Base-by-base conservation (phyloP, 2,113 vertebrate species). In the Amazona vittata region DNA sequence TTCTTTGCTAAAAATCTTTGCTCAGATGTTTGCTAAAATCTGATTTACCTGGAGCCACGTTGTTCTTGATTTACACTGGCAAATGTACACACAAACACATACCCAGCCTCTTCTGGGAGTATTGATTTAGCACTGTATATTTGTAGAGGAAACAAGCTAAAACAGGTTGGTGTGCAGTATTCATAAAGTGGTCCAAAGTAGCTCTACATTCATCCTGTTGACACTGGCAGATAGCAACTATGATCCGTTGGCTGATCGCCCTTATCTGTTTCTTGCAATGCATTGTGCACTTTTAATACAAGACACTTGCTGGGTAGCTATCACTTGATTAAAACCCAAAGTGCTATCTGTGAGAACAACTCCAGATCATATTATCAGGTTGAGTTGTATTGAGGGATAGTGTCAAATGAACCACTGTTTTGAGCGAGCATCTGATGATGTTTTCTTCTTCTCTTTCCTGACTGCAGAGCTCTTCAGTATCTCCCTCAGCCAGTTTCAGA, bases 401-500 rank as follows among this genome's bases (percentile, higher is more conserved):
- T 86, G 29, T 71, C 33, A 76, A 79, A 37, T 68, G 33, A 87
- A n/a, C 8, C 11, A 31, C 25, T 80, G 25, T 63, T 83, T 39
- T 29, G 60, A 86, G 47, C 26, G 21, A 85, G 35, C 46, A 41
- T n/a, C 24, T 82, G 11, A 71, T 89, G 26, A 64, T 85, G 47
- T 93, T 89, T 97, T 62, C 74, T 63, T 18, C 28, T 5, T 84
- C 9, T 95, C 64, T 65, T 86, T 89, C 96, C 39, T 94, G 18
- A 79, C 96, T 97, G 20, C 97, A 99, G 99, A 99, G 99, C 94
- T 99, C 99, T 59, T 99, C 99, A 3, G 99, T 99, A 82, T 99
- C 99, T 92, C 99, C 99, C 21, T 99, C 99, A 74, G 98, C 99
- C 95, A 99, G 99, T 98, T 99, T 99, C 96, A 98, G 99, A 97